Evolutionary conservation across 2,888 invertebrate species (phyloP), one percentile per base, ranked within the genome.

Genomic region (Spatulosminthurus flaviceps): DNA sequence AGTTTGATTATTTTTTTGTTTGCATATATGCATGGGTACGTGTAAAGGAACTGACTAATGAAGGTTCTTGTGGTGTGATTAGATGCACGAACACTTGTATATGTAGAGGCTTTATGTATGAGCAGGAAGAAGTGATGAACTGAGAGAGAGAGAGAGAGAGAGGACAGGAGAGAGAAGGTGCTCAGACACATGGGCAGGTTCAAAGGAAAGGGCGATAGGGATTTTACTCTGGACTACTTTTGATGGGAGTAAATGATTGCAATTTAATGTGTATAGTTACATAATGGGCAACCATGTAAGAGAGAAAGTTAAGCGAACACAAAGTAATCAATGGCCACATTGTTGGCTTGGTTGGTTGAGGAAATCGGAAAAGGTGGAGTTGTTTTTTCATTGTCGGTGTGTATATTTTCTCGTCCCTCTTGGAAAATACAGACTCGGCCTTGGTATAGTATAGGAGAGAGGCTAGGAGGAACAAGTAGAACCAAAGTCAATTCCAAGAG

Each of bases 321-420:
- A 29, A 71, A 71, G 70, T 41, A 71, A 71, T 71, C 70, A 71
- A 71, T 71, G 70, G 34, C 70, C 29, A 71, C 70, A 71, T 71
- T 71, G 70, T 71, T 71, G 70, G 41, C 41, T 71, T 13, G 70
- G 19, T 42, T n/a, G 22, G 51, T 51, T 51, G 71, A 29, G 71
- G 34, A 60, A 73, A 51, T 24, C 29, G 74, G 64, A 22, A 64
- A 75, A 75, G 75, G 75, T 74, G 74, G 74, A 74, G 74, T 29
- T 61, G 22, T 64, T 75, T 64, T 75, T 64, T 75, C 75, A 72
- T 72, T 72, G 42, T 72, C 42, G 42, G 42, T n/a, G n/a, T n/a
- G n/a, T n/a, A n/a, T n/a, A 41, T 11, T 43, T 72, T 72, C 41
- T 21, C 24, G n/a, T 42, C 42, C 43, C 24, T n/a, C 22, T 43